These are phyloP conservation scores for Ardeotis arabs DNA, from an alignment of 2,113 vertebrate species.

Conservation along the genomic window DNA sequence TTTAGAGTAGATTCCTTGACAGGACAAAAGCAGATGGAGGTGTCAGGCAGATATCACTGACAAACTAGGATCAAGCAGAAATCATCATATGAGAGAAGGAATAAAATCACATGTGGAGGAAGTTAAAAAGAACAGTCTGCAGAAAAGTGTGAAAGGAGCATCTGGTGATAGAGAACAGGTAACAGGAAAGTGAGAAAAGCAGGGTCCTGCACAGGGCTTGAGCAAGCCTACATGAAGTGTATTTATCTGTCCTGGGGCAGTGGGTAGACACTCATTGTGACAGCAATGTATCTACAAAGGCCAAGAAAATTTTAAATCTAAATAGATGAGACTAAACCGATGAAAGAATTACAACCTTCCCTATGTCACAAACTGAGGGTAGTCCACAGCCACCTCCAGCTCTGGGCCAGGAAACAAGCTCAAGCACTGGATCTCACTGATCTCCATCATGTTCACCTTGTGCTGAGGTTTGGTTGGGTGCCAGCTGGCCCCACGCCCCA, in stretches of 20 bases:
- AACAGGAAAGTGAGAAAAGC: background rate
- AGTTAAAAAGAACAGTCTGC: background rate
- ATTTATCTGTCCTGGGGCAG: background rate
- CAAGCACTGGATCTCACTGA: background rate
- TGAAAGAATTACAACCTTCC: background rate
- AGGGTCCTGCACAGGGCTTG: background rate
- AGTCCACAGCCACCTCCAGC: background rate
- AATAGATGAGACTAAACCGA: background rate
- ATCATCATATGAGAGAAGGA: background rate
- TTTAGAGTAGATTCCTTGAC: background rate
- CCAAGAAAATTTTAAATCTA: background rate
- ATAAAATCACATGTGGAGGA: background rate
- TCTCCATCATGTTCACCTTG: rapidly evolving
- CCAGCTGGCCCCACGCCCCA: background rate
- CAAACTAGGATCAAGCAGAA: background rate
- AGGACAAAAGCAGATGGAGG: background rate
- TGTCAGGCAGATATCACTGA: background rate
- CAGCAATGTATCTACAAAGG: background rate
- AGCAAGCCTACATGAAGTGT: background rate
- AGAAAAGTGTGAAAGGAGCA: background rate
- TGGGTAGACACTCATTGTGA: background rate
- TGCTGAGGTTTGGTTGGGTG: background rate
- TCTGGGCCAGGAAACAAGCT: rapidly evolving
- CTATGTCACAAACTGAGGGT: background rate
- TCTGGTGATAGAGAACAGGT: background rate